These are phyloP conservation scores for Himalopsyche japonica DNA, from an alignment of 2,888 invertebrate genomes.

Conservation along the genomic window DNA sequence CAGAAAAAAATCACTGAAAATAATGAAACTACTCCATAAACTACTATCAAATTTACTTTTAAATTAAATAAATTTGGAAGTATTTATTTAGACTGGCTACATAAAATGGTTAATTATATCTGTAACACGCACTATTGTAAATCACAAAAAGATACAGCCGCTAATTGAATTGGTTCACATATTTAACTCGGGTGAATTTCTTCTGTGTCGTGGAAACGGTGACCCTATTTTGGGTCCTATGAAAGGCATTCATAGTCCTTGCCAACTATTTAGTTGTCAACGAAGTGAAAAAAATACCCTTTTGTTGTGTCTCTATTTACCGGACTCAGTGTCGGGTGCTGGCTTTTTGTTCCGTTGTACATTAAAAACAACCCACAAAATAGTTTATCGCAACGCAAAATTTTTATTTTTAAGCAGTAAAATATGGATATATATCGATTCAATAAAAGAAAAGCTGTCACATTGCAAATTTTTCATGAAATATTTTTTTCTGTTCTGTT, in stretches of 20 bases:
- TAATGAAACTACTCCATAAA: too few species aligned
- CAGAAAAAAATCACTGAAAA: too few species aligned
- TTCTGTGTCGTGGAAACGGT: background rate
- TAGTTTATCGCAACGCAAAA: too few species aligned
- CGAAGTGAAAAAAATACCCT: background rate
- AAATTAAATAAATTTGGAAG: too few species aligned
- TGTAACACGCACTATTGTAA: background rate
- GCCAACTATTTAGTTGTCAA: background rate
- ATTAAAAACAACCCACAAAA: too few species aligned
- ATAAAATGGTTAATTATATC: background rate
- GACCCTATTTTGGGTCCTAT: background rate
- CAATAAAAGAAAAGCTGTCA: too few species aligned
- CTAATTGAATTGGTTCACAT: background rate
- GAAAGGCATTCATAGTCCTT: background rate
- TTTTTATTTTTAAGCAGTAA: too few species aligned
- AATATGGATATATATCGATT: too few species aligned
- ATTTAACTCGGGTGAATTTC: background rate
- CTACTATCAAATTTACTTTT: too few species aligned
- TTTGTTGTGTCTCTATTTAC: background rate
- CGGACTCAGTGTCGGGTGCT: background rate
- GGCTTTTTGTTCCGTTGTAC: background rate
- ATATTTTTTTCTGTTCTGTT: too few species aligned
- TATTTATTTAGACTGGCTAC: too few species aligned
- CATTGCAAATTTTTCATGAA: too few species aligned
- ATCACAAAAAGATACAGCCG: background rate